These are phyloP conservation scores for Indri indri DNA, from an alignment of 2,113 vertebrate genomes.

Conservation along the genomic window DNA sequence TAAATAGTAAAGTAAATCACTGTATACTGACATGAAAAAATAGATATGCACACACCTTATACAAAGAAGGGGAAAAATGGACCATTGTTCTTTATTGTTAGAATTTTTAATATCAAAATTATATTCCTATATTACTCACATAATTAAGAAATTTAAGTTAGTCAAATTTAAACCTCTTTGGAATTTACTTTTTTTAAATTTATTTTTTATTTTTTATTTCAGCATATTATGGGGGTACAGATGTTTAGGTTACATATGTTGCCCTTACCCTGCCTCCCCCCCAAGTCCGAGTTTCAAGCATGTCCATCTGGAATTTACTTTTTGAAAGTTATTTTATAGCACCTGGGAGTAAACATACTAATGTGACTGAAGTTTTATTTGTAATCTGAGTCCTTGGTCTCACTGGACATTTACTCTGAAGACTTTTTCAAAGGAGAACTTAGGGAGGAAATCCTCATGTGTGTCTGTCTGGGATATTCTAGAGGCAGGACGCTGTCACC, in stretches of 20 bases:
- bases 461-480: not conserved
- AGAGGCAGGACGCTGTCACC: not conserved
- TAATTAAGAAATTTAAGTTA: not conserved
- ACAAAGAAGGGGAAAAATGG: not conserved
- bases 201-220: no score
- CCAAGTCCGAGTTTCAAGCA: no score
- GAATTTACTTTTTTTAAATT: not conserved
- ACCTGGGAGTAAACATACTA: not conserved
- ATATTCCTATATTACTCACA: not conserved
- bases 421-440: not conserved
- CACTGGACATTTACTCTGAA: not conserved
- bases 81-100: not conserved
- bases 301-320: not conserved
- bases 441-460: not conserved
- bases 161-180: not conserved
- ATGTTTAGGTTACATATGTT: no score
- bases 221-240: no score
- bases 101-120: constrained; percentile 1
- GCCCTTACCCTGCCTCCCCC: no score
- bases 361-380: not conserved
- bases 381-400: not conserved
- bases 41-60: not conserved
- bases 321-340: not conserved
- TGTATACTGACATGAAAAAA: not conserved
- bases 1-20: not conserved